Base-by-base conservation (phyloP, 2,113 vertebrate genomes). In the Crotalus viridis region DNA sequence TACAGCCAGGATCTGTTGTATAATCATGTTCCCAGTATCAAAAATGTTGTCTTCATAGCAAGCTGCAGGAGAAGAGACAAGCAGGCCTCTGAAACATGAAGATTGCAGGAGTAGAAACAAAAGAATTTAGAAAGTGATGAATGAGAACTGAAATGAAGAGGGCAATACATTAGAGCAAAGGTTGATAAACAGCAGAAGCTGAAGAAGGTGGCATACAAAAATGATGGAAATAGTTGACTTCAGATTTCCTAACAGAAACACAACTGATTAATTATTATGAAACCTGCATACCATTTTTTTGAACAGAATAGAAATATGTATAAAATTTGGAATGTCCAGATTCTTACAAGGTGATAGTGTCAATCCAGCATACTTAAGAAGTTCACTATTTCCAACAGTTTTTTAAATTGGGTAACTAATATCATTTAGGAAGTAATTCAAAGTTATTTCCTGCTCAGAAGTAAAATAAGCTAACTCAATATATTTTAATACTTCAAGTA, bases 1-100 rank as follows among this genome's bases (percentile, higher is more conserved):
- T 88, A 5, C 33, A 85, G n/a, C 26, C 85, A 92, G 90, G 57
- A 8, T 94, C 19, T 54, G 3, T 1, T 88, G 10, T 89, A 26
- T 56, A 93, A 81, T 39, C 69, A 81, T 81, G 17, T 55, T 95
- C 90, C 89, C 94, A 54, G 94, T 95, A 95, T 92, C 10, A 51
- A 85, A 39, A 24, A 56, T 43, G 10, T 55, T 95, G 54, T 95
- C 94, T 94, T 88, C 85, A 94, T 95, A 92, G 74, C 89, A 52
- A 95, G 19, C 95, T 95, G 87, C 33, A 89, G 88, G 91, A 88
- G 21, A 0, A 93, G 81, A 86, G 39, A 92, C 13, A 91, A 43
- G 0, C 48, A 95, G 93, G 94, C 91, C 91, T 90, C 22, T 95
- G 39, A 94, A 43, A 55, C 90, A 6, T 55, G 93, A 57, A 92